Base-by-base conservation (phyloP, 2,113 vertebrate genomes). In the Empidonax traillii region DNA sequence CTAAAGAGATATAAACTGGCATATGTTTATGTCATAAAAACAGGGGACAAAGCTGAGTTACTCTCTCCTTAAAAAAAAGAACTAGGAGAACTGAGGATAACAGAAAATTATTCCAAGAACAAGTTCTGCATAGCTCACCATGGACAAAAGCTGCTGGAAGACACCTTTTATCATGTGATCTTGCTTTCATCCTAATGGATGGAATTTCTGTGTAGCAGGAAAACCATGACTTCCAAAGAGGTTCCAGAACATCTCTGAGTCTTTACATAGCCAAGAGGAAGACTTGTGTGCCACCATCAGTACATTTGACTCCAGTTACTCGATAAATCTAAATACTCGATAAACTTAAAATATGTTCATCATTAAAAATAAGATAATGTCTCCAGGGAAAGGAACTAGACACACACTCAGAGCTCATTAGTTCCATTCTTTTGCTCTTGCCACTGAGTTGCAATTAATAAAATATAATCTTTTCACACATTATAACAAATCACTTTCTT, bases 401-500 rank as follows among this genome's bases (percentile, higher is more conserved):
- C 21, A 74, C 41, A 71, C 22, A 35, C 24, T 82, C 68, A 83
- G 27, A 74, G 22, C 41, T 77, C 51, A 73, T 43, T 27, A 83
- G 23, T 66, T 65, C 15, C 67, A 55, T 66, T 91, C 12, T 88
- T 75, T 87, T 31, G 39, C 62, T 25, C 35, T 43, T 85, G 81
- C 51, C 22, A 71, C 33, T 3, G 7, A 47, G 21, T 6, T 71
- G 43, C 55, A 95, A 85, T 94, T 94, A 94, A 91, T 73, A 89
- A 92, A 96, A 80, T 62, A 16, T 27, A 93, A 63, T 74, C 47
- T 71, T 87, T 73, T 77, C 47, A 47, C n/a, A 55, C 16, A 62
- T 61, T 89, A 51, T 55, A 83, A 83, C 68, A 88, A 88, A 95
- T 90, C 23, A 71, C 53, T 93, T 94, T 95, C 46, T 91, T 59